phyloP scores from a whole-genome alignment of 2,113 vertebrate genomes.

The Dicrurus megarhynchus region DNA sequence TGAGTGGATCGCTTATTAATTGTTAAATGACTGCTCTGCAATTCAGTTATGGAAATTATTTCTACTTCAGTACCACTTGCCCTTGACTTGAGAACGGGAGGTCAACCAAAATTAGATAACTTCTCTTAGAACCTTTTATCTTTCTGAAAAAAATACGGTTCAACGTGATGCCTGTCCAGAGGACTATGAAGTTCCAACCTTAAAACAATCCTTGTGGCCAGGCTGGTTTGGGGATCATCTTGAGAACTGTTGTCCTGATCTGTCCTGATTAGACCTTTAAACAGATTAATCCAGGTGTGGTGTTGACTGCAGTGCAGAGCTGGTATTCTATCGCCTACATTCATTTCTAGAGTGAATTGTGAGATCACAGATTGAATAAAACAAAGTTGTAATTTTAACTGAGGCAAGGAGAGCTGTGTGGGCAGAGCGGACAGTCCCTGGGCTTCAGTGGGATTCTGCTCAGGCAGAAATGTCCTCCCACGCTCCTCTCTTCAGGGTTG shows the following conservation, averaged over 20 bases:
- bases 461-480: constrained; percentile 30
- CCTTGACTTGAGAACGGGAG: not conserved
- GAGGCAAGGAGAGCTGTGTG: not conserved
- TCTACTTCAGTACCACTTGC: not conserved
- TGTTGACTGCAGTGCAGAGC: not conserved
- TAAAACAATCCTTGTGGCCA: not conserved
- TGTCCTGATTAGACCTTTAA: not conserved
- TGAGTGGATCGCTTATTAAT: not conserved
- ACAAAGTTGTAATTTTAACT: not conserved
- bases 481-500: not conserved
- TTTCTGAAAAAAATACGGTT: not conserved
- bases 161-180: not conserved
- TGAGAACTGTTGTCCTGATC: not conserved
- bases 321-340: not conserved
- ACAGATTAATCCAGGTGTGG: not conserved
- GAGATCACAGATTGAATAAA: not conserved
- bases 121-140: not conserved
- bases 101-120: constrained; percentile 15
- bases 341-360: not conserved
- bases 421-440: not conserved
- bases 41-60: constrained; percentile 23
- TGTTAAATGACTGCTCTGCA: constrained; percentile 31
- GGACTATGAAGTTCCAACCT: not conserved
- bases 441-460: not conserved
- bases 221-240: not conserved